Base-by-base conservation (phyloP, 2,888 invertebrate species). In the Dorcus hopei region DNA sequence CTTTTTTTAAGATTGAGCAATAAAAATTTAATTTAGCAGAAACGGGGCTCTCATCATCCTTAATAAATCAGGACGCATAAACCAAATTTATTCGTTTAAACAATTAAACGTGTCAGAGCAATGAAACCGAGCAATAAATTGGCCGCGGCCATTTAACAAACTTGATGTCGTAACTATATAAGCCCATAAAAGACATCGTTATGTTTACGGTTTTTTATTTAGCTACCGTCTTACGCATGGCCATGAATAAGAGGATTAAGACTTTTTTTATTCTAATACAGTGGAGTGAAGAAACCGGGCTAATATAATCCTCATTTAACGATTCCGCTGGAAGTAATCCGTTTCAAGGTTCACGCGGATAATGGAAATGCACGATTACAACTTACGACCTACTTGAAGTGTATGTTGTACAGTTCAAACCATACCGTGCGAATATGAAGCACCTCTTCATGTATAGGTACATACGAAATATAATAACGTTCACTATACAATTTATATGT, bases 141-240 rank as follows among this genome's bases (percentile, higher is more conserved):
- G 50, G 45, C 48, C 40, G 45, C 51, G 47, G 56, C 56, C 51
- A 57, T 57, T 57, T 57, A 57, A 57, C 51, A 57, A 57, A 57
- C 54, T 45, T 38, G 55, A 49, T 59, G 59, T 59, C 59, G 59
- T 59, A 59, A 58, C 58, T 58, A 41, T 38, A 49, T 54, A 58
- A 59, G 54, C 59, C 56, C 52, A 59, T 55, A 59, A 59, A 59
- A 55, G 59, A 59, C 55, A 48, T 56, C 55, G 59, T 56, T 59
- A 49, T 59, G 55, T 54, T 59, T 54, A 54, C 54, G 52, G 55
- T 59, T 59, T 59, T 55, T 59, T 59, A 59, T 59, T 39, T 49
- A 53, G 59, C 55, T 55, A 59, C 55, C 59, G 55, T 56, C 41
- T 56, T 59, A 59, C 58, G 58, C 58, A 53, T 52, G 52, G 49